Evolutionary conservation across 2,113 vertebrate genomes (phyloP).

Genomic region (Ailuropoda melanoleuca): DNA sequence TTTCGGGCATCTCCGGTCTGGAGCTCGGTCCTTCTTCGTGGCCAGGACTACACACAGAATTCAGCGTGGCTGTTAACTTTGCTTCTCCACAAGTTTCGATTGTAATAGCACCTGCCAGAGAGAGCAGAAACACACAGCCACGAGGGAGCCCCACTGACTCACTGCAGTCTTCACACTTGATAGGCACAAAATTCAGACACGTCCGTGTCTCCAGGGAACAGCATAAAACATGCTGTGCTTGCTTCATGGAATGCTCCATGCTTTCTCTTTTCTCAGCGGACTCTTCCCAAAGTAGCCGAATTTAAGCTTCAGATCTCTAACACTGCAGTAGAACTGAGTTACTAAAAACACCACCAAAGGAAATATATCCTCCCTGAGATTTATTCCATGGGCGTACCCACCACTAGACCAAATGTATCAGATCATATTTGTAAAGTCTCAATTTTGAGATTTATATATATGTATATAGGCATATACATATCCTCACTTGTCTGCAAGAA

Average conservation of each 20-base stretch:
- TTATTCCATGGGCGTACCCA: constrained; percentile 67
- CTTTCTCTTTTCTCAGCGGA: constrained; percentile 62
- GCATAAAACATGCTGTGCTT: constrained; percentile 80
- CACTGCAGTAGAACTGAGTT: constrained; percentile 70
- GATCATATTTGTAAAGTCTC: constrained; percentile 83
- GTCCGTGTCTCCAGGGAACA: constrained; percentile 72
- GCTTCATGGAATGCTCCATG: constrained; percentile 78
- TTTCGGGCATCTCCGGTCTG: constrained; percentile 65
- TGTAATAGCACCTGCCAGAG: neutral
- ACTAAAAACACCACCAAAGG: constrained; percentile 56
- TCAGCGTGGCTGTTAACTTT: constrained; percentile 53
- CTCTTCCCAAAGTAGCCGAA: neutral
- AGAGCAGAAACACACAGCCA: constrained; percentile 1
- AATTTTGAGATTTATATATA: constrained; percentile 77
- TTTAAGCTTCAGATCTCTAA: constrained; percentile 7
- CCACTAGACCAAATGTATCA: constrained; percentile 77
- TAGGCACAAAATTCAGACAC: constrained; percentile 65
- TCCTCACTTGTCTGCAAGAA: constrained; percentile 78
- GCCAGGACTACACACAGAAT: constrained; percentile 61
- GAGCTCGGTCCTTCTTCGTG: constrained; percentile 75
- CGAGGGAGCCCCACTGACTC: neutral
- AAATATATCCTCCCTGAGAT: constrained; percentile 68
- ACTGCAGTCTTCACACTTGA: constrained; percentile 66
- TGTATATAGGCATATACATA: constrained; percentile 81
- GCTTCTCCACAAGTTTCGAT: constrained; percentile 16